Evolutionary conservation across 2,888 invertebrate species (phyloP), one percentile per base, ranked within the genome.

Genomic region (Dorcus parallelipipedus): DNA sequence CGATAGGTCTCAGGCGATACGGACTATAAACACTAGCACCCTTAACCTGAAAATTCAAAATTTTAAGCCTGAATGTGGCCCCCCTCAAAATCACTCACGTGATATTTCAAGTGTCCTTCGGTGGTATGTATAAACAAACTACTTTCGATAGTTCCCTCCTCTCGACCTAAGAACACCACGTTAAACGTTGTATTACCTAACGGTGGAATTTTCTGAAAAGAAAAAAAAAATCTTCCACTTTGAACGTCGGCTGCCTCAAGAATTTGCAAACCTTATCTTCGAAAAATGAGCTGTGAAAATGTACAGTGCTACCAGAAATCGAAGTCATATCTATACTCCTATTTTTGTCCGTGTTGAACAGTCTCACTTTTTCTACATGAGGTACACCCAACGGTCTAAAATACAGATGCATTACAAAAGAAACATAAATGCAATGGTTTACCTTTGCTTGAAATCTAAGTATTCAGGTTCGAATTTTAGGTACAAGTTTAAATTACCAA

Each of bases 221-320:
- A 53, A 39, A 41, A 38, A 38, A n/a, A 43, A 10, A 26, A 14
- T 50, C 17, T 3, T 9, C 20, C 4, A 3, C 43, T 17, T 9
- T n/a, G 20, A 10, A 43, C 10, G 9, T 3, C 20, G 8, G 26
- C 10, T 26, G 38, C 47, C 23, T 33, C 33, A n/a, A 50, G 26
- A 33, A 33, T 7, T 20, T 33, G 26, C 78, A 80, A 77, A 96
- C 95, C 87, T 95, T 95, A 73, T 95, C 89, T 74, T 95, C 91
- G 79, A 97, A 97, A 84, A 97, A 97, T 66, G 97, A 96, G 73
- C 96, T 95, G 80, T 97, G 95, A 83, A 97, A 97, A 82, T 95
- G 93, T 39, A 92, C 89, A 69, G 95, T 94, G 78, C 89, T 93
- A 71, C 96, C 96, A 66, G 95, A 94, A 75, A 97, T 94, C 66